Evolutionary conservation across 2,797 vertebrate genomes (phyloP).

Genomic region (Etheostoma perlongum): DNA sequence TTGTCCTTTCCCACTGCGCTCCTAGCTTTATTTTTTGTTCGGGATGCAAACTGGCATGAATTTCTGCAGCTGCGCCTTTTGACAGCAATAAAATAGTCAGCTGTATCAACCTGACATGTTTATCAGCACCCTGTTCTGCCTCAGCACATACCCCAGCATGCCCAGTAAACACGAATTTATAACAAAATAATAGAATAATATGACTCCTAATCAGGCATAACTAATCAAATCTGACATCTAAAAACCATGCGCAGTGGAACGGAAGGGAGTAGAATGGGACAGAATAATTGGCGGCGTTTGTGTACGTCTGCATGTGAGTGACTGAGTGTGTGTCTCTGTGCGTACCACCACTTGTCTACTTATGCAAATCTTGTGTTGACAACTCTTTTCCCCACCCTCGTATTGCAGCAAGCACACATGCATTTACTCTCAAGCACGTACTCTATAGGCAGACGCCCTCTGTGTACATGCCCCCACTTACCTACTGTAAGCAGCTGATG

Average conservation of each 20-base stretch:
- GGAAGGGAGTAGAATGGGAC: conserved; percentile 30
- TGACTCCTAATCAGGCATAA: conserved; percentile 66
- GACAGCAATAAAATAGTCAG: conserved; percentile 52
- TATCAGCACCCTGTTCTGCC: conserved; percentile 55
- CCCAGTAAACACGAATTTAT: conserved; percentile 57
- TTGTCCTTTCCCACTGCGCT: not conserved
- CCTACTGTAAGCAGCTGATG: conserved; percentile 60
- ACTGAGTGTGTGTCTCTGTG: conserved; percentile 16
- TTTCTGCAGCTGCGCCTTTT: conserved; percentile 49
- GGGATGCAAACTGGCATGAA: conserved; percentile 13
- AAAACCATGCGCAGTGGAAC: conserved; percentile 50
- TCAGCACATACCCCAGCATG: conserved; percentile 30
- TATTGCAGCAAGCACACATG: conserved; percentile 13
- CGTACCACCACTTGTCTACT: conserved; percentile 43
- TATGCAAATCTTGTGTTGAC: conserved; percentile 58
- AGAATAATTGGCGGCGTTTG: conserved; percentile 43
- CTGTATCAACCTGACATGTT: conserved; percentile 64
- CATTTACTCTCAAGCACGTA: conserved; percentile 7
- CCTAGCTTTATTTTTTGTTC: conserved; percentile 18
- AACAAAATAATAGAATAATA: conserved; percentile 70
- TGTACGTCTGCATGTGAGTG: conserved; percentile 27
- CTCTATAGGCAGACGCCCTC: conserved; percentile 11
- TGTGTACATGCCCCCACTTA: conserved; percentile 32
- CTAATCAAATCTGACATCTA: conserved; percentile 70
- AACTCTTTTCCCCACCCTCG: conserved; percentile 14